Percentiles rank a stretch among this genome's conserved stretches.
Evolutionary conservation across 2,797 vertebrate species (phyloP).

Genomic region (Melopsittacus undulatus): DNA sequence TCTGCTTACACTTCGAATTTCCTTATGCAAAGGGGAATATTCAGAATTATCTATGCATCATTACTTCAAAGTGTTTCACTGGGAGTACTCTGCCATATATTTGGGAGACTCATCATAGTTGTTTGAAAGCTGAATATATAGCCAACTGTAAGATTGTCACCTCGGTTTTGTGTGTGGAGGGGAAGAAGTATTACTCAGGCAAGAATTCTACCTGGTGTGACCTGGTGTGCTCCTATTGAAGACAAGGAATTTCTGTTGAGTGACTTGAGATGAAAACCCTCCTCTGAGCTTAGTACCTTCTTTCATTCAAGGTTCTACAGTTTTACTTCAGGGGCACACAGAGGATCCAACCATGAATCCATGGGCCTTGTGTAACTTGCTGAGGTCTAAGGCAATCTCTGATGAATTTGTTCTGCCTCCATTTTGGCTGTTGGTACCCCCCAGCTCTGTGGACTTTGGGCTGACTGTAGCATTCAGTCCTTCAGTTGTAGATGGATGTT

Average conservation of each 20-base stretch:
- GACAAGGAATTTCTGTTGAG: background rate
- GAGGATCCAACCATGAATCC: background rate
- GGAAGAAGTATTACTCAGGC: constrained; percentile 8
- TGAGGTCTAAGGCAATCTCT: background rate
- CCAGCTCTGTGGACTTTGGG: background rate
- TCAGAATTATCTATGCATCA: constrained; percentile 43
- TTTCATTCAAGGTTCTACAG: background rate
- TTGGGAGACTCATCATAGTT: constrained; percentile 11
- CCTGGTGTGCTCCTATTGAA: background rate
- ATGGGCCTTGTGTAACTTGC: background rate
- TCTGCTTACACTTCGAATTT: constrained; percentile 32
- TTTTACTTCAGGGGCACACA: background rate
- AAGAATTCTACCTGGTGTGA: constrained; percentile 28
- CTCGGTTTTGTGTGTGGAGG: constrained; percentile 1
- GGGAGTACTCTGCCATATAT: constrained; percentile 6
- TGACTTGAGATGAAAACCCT: background rate
- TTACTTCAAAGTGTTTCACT: constrained; percentile 49
- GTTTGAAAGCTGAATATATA: constrained; percentile 38
- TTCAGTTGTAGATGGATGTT: background rate
- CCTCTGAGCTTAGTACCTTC: background rate
- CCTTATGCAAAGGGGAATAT: constrained; percentile 23
- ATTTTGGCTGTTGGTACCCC: background rate
- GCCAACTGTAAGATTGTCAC: constrained; percentile 11
- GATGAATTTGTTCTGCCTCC: background rate
- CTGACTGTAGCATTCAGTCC: background rate